Evolutionary conservation across 2,797 vertebrate genomes (phyloP).

Genomic region (Spatula clypeata): DNA sequence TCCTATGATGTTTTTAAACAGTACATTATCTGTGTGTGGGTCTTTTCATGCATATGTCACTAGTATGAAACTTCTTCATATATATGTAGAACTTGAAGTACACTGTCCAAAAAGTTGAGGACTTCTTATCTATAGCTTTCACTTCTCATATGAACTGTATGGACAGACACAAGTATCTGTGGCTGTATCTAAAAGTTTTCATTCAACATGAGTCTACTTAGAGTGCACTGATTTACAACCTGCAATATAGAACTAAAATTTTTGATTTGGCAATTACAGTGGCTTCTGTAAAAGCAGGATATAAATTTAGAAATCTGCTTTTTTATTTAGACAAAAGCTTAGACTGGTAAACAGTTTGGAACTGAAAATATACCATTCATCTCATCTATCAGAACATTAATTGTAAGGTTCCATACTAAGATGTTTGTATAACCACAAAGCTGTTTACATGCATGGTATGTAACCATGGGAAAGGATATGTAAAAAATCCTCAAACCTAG

Average conservation of each 20-base stretch:
- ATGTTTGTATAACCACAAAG: not conserved
- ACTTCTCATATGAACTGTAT: not conserved
- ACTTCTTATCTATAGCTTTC: not conserved
- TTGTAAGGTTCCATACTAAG: not conserved
- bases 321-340: not conserved
- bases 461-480: not conserved
- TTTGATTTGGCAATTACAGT: not conserved
- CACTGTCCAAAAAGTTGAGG: not conserved
- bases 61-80: not conserved
- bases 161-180: not conserved
- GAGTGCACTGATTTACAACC: not conserved
- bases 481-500: not conserved
- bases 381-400: not conserved
- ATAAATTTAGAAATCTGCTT: not conserved
- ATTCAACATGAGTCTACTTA: not conserved
- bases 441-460: not conserved
- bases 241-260: not conserved
- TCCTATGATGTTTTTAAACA: not conserved
- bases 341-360: not conserved
- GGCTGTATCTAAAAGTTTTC: not conserved
- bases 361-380: not conserved
- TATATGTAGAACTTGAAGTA: not conserved
- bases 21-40: not conserved
- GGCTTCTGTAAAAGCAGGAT: not conserved
- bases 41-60: not conserved